A percentile compares a stretch with the other conserved stretches of the same genome.
Conservation (phyloP, 1,140 invertebrate species). For the Ctenoplectra terminalis region DNA sequence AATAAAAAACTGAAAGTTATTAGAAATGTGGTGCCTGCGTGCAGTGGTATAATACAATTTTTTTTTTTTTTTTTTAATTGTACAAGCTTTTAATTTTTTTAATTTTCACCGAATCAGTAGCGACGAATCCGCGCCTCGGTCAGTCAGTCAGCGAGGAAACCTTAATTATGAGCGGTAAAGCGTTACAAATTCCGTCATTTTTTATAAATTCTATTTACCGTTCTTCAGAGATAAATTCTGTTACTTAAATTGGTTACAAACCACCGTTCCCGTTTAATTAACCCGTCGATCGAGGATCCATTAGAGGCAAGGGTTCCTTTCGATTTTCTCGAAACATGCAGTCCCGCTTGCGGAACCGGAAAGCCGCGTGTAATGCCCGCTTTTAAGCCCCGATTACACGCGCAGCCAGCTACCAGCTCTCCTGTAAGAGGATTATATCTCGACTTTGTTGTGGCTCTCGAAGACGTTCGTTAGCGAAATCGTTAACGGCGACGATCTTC, state of each 20-base stretch:
- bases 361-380: constrained; percentile 55
- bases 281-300: constrained; percentile 52
- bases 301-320: constrained; percentile 31
- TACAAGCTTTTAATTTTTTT: too few relatives aligned
- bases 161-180: too few relatives aligned
- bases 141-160: too few relatives aligned
- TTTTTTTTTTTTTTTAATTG: too few relatives aligned
- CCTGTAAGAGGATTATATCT: constrained; percentile 76
- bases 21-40: too few relatives aligned
- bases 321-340: constrained; percentile 42
- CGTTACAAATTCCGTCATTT: too few relatives aligned
- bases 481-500: constrained; percentile 58
- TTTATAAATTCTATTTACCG: too few relatives aligned
- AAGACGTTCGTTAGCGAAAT: constrained; percentile 80
- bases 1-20: too few relatives aligned
- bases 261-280: constrained; percentile 60
- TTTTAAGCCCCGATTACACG: constrained; percentile 55
- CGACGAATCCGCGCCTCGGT: too few relatives aligned
- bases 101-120: too few relatives aligned
- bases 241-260: neutral
- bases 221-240: neutral
- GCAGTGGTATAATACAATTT: too few relatives aligned
- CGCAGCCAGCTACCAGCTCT: constrained; percentile 13
- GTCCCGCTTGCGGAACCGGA: constrained; percentile 50
- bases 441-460: constrained; percentile 79